Conservation (phyloP, 2,888 invertebrate genomes). For the Eutolmus rufibarbis region DNA sequence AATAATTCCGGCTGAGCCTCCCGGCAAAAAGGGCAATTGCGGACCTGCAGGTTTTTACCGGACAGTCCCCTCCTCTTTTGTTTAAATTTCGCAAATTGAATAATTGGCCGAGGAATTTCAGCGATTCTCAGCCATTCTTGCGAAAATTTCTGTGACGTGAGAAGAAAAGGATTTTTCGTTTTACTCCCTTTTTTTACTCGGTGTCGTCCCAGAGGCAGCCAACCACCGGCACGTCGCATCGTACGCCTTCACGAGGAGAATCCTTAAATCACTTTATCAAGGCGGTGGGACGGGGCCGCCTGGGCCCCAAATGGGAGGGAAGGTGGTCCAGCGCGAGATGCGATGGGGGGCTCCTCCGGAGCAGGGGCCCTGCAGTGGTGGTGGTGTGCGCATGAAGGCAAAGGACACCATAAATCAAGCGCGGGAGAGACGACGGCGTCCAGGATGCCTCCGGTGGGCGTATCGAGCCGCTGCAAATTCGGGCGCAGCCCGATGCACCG, state of each 20-base stretch:
- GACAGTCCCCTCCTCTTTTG: not conserved
- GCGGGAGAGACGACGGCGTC: not conserved
- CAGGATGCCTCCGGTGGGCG: slow-evolving; percentile 30
- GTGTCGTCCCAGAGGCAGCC: not conserved
- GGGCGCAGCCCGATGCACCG: not conserved
- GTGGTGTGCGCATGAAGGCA: not conserved
- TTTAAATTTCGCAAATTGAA: slow-evolving; percentile 30
- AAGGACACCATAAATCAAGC: slow-evolving; percentile 32
- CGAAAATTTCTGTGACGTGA: slow-evolving; percentile 24
- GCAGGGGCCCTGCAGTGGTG: not conserved
- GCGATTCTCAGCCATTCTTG: slow-evolving; percentile 11
- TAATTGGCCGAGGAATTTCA: slow-evolving; percentile 29
- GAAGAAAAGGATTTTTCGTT: slow-evolving; percentile 13
- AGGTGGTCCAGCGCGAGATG: not conserved
- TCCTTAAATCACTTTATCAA: slow-evolving; percentile 17
- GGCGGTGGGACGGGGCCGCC: not conserved
- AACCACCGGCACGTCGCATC: not conserved
- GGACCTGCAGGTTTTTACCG: not conserved
- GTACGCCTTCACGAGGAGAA: not conserved
- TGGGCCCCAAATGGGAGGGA: not conserved
- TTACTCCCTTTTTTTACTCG: not conserved
- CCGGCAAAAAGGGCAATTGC: not conserved
- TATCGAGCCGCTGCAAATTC: not conserved
- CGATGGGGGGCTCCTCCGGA: not conserved
- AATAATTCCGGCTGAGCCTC: not conserved